These are phyloP conservation scores for Drepana arcuata DNA, from an alignment of 1,140 invertebrate species.

Conservation along the genomic window DNA sequence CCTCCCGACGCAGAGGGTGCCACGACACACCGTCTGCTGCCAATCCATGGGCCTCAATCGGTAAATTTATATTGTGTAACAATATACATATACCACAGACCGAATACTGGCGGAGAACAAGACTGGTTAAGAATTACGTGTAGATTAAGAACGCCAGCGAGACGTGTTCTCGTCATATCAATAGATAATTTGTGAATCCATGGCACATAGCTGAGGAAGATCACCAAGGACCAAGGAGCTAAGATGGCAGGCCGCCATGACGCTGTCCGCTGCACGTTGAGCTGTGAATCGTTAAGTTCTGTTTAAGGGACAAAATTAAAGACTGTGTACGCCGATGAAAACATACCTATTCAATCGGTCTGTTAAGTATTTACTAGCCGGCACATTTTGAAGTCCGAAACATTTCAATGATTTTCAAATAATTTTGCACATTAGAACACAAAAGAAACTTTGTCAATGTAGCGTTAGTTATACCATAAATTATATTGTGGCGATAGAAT, in stretches of 20 bases:
- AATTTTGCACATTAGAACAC: slow-evolving; percentile 17
- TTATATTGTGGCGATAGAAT: too few relatives aligned
- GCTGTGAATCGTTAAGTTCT: slow-evolving; percentile 32
- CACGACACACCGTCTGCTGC: slow-evolving; percentile 64
- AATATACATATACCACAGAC: slow-evolving; percentile 12
- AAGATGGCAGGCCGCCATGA: slow-evolving; percentile 4
- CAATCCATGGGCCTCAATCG: slow-evolving; percentile 47
- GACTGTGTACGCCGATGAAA: slow-evolving; percentile 25
- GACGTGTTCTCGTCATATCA: slow-evolving; percentile 57
- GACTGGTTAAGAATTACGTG: slow-evolving; percentile 54
- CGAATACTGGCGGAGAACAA: slow-evolving; percentile 41
- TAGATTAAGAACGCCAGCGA: slow-evolving; percentile 42
- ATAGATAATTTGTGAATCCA: slow-evolving; percentile 33
- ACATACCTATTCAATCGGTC: slow-evolving; percentile 10
- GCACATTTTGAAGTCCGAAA: background rate
- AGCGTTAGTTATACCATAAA: too few relatives aligned
- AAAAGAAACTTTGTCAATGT: too few relatives aligned
- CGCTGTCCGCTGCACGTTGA: slow-evolving; percentile 13
- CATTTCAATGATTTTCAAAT: background rate
- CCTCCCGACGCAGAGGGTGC: slow-evolving; percentile 83
- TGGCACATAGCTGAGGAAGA: slow-evolving; percentile 21
- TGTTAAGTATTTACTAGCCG: slow-evolving; percentile 15
- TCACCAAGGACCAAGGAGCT: slow-evolving; percentile 47
- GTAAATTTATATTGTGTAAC: too few relatives aligned
- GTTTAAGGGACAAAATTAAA: slow-evolving; percentile 33